A percentile compares a stretch with the other conserved stretches of the same genome.
Conservation (phyloP, 2,888 invertebrate species). For the Metacarcinus magister region DNA sequence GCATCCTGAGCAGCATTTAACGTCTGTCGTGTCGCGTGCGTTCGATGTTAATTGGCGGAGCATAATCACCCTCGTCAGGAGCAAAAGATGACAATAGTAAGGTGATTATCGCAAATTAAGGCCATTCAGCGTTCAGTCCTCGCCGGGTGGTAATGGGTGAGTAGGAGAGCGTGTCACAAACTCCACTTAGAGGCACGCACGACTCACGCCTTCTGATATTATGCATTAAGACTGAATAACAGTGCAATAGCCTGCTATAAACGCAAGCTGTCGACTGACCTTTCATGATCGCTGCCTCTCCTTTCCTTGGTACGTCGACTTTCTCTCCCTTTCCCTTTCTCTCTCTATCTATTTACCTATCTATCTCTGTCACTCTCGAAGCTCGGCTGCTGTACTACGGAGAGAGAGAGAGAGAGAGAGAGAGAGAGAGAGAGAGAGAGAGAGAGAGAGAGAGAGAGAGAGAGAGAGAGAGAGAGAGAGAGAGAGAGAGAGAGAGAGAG, state of each 20-base stretch:
- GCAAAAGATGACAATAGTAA: constrained; percentile 14
- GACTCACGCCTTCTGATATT: neutral
- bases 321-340: neutral
- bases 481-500: neutral
- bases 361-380: neutral
- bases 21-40: neutral
- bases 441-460: neutral
- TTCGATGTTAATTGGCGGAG: neutral
- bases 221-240: constrained; percentile 17
- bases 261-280: neutral
- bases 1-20: neutral
- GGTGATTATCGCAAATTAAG: neutral
- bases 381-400: too few relatives aligned
- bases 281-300: neutral
- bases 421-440: too few relatives aligned
- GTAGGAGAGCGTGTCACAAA: constrained; percentile 13
- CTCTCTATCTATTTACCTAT: neutral
- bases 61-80: constrained; percentile 26
- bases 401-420: too few relatives aligned
- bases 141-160: neutral
- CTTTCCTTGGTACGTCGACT: neutral
- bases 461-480: constrained; percentile 26
- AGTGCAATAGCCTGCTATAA: neutral
- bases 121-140: neutral
- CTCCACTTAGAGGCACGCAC: neutral